Conservation (phyloP, 1,140 invertebrate genomes). For the Temnothorax longispinosus region DNA sequence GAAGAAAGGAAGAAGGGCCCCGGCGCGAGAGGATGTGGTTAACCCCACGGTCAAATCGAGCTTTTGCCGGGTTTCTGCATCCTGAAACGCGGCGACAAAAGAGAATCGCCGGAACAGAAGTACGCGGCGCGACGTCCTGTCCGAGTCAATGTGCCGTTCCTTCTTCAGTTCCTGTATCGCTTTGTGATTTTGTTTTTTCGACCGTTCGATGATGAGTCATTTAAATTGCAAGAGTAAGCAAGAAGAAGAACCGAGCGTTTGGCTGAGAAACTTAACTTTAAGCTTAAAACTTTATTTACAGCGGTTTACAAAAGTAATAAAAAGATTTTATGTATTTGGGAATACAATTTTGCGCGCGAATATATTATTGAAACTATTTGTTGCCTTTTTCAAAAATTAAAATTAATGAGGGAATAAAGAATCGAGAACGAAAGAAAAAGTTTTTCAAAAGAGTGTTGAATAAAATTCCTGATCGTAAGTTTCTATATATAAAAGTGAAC, state of each 20-base stretch:
- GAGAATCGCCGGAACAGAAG: conserved; percentile 78
- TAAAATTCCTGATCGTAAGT: background rate
- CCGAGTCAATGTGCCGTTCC: conserved; percentile 73
- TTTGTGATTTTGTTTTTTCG: conserved; percentile 12
- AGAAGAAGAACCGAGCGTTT: background rate
- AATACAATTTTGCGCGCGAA: background rate
- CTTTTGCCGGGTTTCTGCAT: conserved; percentile 83
- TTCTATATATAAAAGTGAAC: background rate
- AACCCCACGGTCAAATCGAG: conserved; percentile 76
- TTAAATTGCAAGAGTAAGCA: background rate
- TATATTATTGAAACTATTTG: background rate
- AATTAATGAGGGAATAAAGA: background rate
- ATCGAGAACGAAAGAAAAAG: background rate
- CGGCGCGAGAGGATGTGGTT: conserved; percentile 78
- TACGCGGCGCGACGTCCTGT: conserved; percentile 71
- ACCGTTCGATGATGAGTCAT: background rate
- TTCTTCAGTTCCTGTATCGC: background rate
- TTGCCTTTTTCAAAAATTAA: background rate
- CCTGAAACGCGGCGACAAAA: conserved; percentile 80
- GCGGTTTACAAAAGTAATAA: too few species aligned
- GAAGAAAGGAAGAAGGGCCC: conserved; percentile 73
- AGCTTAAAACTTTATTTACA: background rate
- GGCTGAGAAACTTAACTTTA: background rate
- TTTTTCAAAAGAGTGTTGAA: background rate
- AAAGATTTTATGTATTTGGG: background rate